A percentile compares a stretch with the other conserved stretches of the same genome.
Evolutionary conservation across 2,113 vertebrate genomes (phyloP).

Genomic region (Okapia johnstoni): DNA sequence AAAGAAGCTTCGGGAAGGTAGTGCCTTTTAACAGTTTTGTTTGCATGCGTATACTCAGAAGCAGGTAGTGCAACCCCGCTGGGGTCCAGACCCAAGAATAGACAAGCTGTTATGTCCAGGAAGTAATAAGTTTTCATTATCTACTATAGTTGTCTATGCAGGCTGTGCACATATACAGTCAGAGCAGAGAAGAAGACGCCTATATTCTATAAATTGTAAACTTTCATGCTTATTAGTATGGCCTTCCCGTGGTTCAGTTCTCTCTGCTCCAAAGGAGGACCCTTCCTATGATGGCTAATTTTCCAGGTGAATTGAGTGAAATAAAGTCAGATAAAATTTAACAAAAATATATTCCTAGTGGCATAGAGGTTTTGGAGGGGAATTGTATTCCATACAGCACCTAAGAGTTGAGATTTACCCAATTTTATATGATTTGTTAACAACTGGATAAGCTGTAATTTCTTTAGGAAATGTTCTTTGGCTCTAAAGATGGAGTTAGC

Average conservation of each 20-base stretch:
- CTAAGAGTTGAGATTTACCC: neutral
- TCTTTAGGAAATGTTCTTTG: neutral
- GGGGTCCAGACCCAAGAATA: neutral
- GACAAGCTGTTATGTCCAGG: neutral
- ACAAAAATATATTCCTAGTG: neutral
- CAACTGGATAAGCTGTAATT: neutral
- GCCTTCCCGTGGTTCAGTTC: neutral
- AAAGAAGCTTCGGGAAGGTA: neutral
- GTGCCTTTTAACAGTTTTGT: neutral
- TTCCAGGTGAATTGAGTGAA: neutral
- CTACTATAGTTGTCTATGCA: neutral
- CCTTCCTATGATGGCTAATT: neutral
- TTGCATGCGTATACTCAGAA: neutral
- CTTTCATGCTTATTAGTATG: neutral
- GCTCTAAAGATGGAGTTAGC: neutral
- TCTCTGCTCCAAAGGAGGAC: neutral
- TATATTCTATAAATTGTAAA: neutral
- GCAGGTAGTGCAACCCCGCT: fast-evolving
- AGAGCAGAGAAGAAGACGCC: fast-evolving
- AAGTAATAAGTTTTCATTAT: neutral
- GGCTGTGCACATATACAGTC: neutral
- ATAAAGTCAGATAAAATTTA: neutral
- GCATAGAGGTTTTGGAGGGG: neutral
- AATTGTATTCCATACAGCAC: neutral
- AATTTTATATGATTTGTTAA: neutral